These are phyloP conservation scores for Hirtodrosophila confusa DNA, from an alignment of 2,888 invertebrate species.

Conservation along the genomic window DNA sequence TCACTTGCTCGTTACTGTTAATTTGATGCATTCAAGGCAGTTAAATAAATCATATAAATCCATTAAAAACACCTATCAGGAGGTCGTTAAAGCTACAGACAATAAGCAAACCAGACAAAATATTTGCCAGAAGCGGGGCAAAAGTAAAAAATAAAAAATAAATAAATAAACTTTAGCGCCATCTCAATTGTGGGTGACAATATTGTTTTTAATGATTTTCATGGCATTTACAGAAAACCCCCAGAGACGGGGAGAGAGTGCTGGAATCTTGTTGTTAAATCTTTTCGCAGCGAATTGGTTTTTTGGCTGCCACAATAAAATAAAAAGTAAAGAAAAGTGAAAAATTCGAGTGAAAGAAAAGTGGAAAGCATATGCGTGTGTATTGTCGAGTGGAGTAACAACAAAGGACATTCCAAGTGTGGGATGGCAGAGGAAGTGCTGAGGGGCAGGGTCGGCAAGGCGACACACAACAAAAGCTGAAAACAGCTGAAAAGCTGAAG, in stretches of 20 bases:
- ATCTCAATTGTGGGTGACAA: slow-evolving; percentile 67
- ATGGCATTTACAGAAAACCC: slow-evolving; percentile 31
- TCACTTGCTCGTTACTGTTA: slow-evolving; percentile 9
- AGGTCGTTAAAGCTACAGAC: slow-evolving; percentile 4
- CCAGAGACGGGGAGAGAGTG: slow-evolving; percentile 2
- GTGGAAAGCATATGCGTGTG: slow-evolving; percentile 61
- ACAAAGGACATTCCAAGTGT: slow-evolving; percentile 47
- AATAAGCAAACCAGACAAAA: slow-evolving; percentile 11
- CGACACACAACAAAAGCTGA: slow-evolving; percentile 16
- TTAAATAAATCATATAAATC: slow-evolving; percentile 38
- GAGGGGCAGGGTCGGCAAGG: background rate
- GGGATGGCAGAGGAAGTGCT: slow-evolving; percentile 19
- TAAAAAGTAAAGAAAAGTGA: slow-evolving; percentile 28
- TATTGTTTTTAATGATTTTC: slow-evolving; percentile 76
- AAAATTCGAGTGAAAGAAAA: slow-evolving; percentile 9
- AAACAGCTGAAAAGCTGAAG: slow-evolving; percentile 9
- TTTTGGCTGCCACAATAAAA: slow-evolving; percentile 46
- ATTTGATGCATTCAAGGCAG: slow-evolving; percentile 24
- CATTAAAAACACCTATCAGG: slow-evolving; percentile 23
- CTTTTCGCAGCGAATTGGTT: slow-evolving; percentile 52
- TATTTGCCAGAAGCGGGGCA: slow-evolving; percentile 5
- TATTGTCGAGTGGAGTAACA: slow-evolving; percentile 32
- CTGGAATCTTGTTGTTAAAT: slow-evolving; percentile 45
- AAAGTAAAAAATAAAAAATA: slow-evolving; percentile 56
- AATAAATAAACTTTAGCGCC: slow-evolving; percentile 60